Percentiles rank a stretch among this genome's conserved stretches.
phyloP scores from a whole-genome alignment of 2,113 vertebrate genomes.

The Tiliqua scincoides region DNA sequence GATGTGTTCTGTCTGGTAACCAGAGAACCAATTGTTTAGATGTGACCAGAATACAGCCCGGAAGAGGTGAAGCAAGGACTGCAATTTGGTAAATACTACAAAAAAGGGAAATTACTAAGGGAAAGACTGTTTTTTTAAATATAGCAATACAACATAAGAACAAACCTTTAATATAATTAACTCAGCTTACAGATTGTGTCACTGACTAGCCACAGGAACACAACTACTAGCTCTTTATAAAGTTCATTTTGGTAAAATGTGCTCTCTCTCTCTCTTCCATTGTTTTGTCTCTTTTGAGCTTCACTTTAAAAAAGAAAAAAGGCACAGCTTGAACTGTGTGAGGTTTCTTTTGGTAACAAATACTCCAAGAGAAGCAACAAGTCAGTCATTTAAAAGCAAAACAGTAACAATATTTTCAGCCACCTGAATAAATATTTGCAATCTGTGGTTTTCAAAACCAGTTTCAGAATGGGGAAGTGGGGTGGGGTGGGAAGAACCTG shows the following conservation, averaged over 20 bases:
- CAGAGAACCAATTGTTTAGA: too few relatives aligned
- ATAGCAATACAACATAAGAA: background rate
- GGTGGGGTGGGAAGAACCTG: background rate
- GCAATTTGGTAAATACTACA: background rate
- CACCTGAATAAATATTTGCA: slow-evolving; percentile 51
- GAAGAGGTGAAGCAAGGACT: background rate
- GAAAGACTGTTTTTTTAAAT: background rate
- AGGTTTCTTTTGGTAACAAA: slow-evolving; percentile 27
- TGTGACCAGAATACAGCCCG: too few relatives aligned
- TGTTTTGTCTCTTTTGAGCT: background rate
- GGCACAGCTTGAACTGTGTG: background rate
- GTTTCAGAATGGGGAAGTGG: slow-evolving; percentile 24
- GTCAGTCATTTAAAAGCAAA: slow-evolving; percentile 2
- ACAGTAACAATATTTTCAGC: slow-evolving; percentile 21
- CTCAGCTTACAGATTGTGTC: background rate
- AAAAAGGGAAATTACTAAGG: background rate
- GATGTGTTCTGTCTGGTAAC: too few relatives aligned
- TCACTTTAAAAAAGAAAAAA: background rate
- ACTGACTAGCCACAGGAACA: background rate
- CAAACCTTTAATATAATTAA: background rate
- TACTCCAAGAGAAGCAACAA: slow-evolving; percentile 37
- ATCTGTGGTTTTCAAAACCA: slow-evolving; percentile 46
- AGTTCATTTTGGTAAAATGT: background rate
- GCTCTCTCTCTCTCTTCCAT: background rate
- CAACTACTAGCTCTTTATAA: background rate